Conservation (phyloP, 2,113 vertebrate species). For the Arvicanthis niloticus region DNA sequence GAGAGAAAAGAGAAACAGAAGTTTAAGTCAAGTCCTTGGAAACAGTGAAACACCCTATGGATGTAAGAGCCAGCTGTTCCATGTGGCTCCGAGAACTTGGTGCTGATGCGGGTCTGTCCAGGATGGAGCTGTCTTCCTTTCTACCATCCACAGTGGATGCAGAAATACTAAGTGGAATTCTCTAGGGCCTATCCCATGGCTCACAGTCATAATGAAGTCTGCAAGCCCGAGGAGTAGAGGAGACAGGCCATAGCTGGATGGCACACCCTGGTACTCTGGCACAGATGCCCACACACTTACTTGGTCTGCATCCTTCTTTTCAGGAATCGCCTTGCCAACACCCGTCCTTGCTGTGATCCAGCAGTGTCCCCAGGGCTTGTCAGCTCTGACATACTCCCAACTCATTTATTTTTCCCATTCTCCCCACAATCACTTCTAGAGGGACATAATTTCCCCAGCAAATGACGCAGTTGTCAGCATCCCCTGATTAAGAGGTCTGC, state of each 20-base stretch:
- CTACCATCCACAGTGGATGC: background rate
- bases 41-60: accelerated
- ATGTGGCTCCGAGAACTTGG: accelerated
- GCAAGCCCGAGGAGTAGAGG: background rate
- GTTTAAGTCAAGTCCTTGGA: background rate
- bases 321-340: background rate
- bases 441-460: constrained; percentile 83
- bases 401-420: constrained; percentile 76
- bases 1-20: background rate
- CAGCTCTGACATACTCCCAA: constrained; percentile 64
- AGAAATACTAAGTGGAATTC: background rate
- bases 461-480: constrained; percentile 82
- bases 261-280: accelerated
- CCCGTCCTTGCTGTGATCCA: background rate
- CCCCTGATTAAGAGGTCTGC: constrained; percentile 83
- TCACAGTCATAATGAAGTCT: background rate
- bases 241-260: background rate
- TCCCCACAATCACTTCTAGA: constrained; percentile 74
- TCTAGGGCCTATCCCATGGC: background rate
- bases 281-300: background rate
- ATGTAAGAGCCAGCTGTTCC: accelerated
- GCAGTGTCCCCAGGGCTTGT: constrained; percentile 44
- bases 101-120: background rate
- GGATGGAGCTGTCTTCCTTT: accelerated
- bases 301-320: background rate